Percentiles rank a stretch among this genome's conserved stretches.
phyloP scores from a whole-genome alignment of 2,797 vertebrate genomes.

The Phoxinus dragarum region DNA sequence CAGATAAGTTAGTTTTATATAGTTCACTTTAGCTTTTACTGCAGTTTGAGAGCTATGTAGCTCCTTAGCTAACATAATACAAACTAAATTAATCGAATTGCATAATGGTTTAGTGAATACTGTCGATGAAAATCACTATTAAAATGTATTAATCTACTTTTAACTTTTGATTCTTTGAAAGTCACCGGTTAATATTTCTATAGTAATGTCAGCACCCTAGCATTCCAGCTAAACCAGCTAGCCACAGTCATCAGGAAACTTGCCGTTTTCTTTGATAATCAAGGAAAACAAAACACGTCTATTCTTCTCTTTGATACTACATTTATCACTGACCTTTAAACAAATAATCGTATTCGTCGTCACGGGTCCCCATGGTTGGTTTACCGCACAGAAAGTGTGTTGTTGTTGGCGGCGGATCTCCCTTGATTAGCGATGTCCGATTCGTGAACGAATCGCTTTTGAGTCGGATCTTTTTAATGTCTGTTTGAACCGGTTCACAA shows the following conservation, averaged over 20 bases:
- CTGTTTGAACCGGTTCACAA: not conserved
- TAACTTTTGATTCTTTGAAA: not conserved
- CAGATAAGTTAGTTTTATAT: not conserved
- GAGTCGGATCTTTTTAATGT: constrained; percentile 19
- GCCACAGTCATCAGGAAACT: constrained; percentile 38
- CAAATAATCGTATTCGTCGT: constrained; percentile 85
- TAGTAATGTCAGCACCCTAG: not conserved
- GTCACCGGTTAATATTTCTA: not conserved
- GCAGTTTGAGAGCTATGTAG: not conserved
- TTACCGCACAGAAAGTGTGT: constrained; percentile 35
- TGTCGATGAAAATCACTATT: not conserved
- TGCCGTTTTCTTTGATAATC: not conserved
- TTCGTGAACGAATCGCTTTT: not conserved
- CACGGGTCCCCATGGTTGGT: constrained; percentile 79
- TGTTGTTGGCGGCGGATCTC: constrained; percentile 25
- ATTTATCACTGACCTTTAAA: constrained; percentile 78
- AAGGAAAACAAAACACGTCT: not conserved
- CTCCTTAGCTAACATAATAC: not conserved
- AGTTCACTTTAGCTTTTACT: not conserved
- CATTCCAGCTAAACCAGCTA: constrained; percentile 26
- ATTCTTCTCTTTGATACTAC: not conserved
- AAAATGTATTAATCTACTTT: not conserved
- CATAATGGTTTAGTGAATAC: not conserved
- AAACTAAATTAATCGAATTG: not conserved
- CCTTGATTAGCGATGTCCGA: constrained; percentile 26